Conservation (phyloP, 2,113 vertebrate genomes). For the Phrynosoma blainvillii region DNA sequence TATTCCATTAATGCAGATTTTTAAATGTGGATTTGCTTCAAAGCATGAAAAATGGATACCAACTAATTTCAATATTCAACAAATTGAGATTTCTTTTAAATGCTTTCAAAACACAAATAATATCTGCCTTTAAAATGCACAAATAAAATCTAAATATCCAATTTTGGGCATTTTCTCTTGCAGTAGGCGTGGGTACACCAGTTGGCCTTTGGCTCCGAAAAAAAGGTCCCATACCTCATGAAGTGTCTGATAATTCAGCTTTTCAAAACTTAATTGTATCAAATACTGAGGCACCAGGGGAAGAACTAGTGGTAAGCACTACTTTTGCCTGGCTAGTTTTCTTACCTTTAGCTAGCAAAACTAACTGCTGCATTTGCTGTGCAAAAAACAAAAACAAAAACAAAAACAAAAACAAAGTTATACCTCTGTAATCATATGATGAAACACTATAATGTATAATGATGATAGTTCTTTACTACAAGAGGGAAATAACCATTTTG, state of each 20-base stretch:
- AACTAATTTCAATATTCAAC: background rate
- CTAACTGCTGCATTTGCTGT: background rate
- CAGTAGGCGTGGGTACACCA: constrained; percentile 75
- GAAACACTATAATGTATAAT: background rate
- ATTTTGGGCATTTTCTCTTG: constrained; percentile 2
- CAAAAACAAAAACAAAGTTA: background rate
- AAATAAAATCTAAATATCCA: background rate
- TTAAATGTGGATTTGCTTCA: background rate
- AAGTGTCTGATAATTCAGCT: constrained; percentile 76
- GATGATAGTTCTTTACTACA: background rate
- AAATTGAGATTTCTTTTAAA: background rate
- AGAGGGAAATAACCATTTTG: background rate
- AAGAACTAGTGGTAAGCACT: constrained; percentile 85
- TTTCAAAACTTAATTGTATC: constrained; percentile 87
- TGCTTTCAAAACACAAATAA: background rate
- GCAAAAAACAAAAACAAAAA: background rate
- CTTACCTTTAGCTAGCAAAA: background rate
- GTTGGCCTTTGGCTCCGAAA: constrained; percentile 54
- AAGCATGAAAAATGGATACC: background rate
- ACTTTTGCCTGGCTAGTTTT: background rate
- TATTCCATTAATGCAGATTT: background rate
- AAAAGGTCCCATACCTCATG: constrained; percentile 39
- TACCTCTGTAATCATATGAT: background rate
- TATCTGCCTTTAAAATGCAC: background rate
- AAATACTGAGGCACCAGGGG: constrained; percentile 89